A percentile compares a stretch with the other conserved stretches of the same genome.
Conservation (phyloP, 2,888 invertebrate species). For the Athalia cordata region DNA sequence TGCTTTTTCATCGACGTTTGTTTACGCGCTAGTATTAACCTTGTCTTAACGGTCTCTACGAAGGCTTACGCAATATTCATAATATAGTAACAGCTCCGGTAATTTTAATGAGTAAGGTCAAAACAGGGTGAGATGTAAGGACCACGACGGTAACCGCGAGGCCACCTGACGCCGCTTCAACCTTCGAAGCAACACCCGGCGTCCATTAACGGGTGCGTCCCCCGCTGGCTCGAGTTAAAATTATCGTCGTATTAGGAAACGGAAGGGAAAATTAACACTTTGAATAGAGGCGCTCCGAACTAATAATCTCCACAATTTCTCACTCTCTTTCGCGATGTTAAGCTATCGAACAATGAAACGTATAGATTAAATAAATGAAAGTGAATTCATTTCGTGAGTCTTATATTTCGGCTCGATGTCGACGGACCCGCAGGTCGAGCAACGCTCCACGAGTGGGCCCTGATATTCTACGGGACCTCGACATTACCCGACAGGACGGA, state of each 20-base stretch:
- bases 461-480: slow-evolving; percentile 93
- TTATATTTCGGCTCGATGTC: slow-evolving; percentile 45
- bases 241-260: slow-evolving; percentile 31
- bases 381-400: neutral
- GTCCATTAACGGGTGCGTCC: slow-evolving; percentile 24
- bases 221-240: neutral
- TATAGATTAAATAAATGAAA: neutral
- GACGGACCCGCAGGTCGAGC: slow-evolving; percentile 82
- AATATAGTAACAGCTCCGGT: too few relatives aligned
- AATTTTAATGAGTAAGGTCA: too few relatives aligned
- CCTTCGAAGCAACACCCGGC: neutral
- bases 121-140: too few relatives aligned
- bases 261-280: slow-evolving; percentile 38
- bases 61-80: too few relatives aligned
- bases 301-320: neutral
- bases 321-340: neutral
- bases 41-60: too few relatives aligned
- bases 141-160: neutral
- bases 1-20: too few relatives aligned
- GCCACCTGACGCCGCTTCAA: slow-evolving; percentile 19
- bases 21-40: too few relatives aligned
- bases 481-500: slow-evolving; percentile 72
- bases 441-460: slow-evolving; percentile 93
- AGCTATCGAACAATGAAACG: neutral
- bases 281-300: neutral